Base-by-base conservation (phyloP, 2,797 vertebrate genomes). In the Cetoscarus ocellatus region DNA sequence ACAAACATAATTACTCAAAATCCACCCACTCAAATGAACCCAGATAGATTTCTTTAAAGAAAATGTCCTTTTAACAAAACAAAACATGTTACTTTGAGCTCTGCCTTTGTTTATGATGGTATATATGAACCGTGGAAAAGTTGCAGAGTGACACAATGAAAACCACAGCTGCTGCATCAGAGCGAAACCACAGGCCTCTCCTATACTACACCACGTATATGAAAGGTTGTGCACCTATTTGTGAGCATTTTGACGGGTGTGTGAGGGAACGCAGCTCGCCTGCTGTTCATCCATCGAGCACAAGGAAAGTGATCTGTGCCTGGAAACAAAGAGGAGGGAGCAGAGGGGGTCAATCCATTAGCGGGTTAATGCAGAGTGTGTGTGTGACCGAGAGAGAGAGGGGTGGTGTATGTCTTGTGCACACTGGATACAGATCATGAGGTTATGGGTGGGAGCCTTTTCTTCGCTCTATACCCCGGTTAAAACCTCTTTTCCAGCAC, bases 391-490 rank as follows among this genome's bases (percentile, higher is more conserved):
- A 27, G 27, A 52, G 60, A 54, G 58, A 52, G 36, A 27, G 27
- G 50, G 35, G 5, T 6, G 17, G 14, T 57, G 42, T 60, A 47
- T 54, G 51, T 67, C 67, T 63, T 71, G 66, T 76, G 61, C 62
- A 75, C 10, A 18, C 86, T 35, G 17, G n/a, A 62, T 56, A 47
- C 49, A 66, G 65, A 85, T 66, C 84, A 78, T 67, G 34, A 81
- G 61, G 80, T 87, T 88, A 80, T 85, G 83, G 84, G 83, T 90
- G 84, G 87, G 84, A 84, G 77, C 77, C 68, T 87, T 85, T 79
- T 85, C 67, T 91, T 84, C 45, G 49, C 70, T 80, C 55, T 27
- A 35, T 69, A 68, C 51, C 58, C 14, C 17, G 18, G 69, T 69
- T 57, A 66, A 80, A 72, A 69, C 42, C 50, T 85, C 80, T 83